A percentile compares a stretch with the other conserved stretches of the same genome.
Evolutionary conservation across 2,888 invertebrate genomes (phyloP).

Genomic region (Drosophila recens): DNA sequence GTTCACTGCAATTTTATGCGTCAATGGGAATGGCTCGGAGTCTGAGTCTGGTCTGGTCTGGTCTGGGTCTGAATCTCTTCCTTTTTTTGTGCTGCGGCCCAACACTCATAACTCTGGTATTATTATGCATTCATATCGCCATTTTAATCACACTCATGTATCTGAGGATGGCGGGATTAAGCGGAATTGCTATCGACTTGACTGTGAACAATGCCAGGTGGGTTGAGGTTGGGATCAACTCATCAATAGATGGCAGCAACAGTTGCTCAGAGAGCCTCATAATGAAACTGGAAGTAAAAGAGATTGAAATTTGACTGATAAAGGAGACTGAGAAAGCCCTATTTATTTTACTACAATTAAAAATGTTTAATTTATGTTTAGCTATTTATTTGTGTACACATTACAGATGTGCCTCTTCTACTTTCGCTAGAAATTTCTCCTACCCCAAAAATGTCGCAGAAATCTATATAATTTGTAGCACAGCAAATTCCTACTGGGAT

Average conservation of each 20-base stretch:
- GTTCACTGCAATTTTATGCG: conserved; percentile 68
- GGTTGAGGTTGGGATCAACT: neutral
- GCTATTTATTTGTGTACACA: neutral
- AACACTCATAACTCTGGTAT: conserved; percentile 71
- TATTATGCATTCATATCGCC: conserved; percentile 81
- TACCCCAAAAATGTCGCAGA: conserved; percentile 43
- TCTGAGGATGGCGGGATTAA: conserved; percentile 58
- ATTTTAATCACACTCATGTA: conserved; percentile 74
- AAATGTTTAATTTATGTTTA: neutral
- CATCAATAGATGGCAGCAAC: conserved; percentile 25
- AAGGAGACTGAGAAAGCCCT: neutral
- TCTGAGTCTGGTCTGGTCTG: neutral
- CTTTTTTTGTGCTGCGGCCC: conserved; percentile 20
- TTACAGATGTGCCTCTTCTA: conserved; percentile 1
- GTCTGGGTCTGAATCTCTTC: conserved; percentile 8
- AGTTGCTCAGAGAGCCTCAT: conserved; percentile 17
- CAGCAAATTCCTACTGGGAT: conserved; percentile 70
- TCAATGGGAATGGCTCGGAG: conserved; percentile 25
- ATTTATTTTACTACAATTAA: neutral
- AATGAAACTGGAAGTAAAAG: neutral
- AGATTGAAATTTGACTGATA: neutral
- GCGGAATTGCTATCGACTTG: conserved; percentile 34
- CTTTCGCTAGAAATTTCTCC: neutral
- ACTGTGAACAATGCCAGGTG: conserved; percentile 3
- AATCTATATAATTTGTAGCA: conserved; percentile 74